These are phyloP conservation scores for Scaptomyza flava DNA, from an alignment of 2,888 invertebrate species.

Conservation along the genomic window DNA sequence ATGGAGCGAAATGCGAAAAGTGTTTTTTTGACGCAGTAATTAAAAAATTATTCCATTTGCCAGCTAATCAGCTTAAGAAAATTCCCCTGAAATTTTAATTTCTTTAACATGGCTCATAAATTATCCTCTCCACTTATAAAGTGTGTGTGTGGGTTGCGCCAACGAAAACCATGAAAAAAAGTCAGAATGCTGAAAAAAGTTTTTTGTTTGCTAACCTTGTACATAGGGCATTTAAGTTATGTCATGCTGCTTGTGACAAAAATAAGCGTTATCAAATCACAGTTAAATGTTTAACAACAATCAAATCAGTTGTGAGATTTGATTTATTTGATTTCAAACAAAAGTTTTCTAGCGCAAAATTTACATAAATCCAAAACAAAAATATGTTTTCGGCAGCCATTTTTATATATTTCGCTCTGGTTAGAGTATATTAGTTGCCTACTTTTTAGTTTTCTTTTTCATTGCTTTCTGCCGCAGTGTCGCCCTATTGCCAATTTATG, in stretches of 20 bases:
- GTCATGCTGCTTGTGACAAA: conserved; percentile 4
- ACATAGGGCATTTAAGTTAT: conserved; percentile 2
- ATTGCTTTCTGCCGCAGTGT: conserved; percentile 46
- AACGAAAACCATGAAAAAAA: conserved; percentile 50
- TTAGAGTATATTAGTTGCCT: conserved; percentile 22
- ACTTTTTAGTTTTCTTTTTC: not conserved
- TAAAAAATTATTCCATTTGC: conserved; percentile 55
- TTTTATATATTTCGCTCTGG: not conserved
- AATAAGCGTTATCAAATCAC: not conserved
- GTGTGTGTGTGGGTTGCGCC: conserved; percentile 38
- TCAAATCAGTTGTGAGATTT: not conserved
- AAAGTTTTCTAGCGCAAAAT: not conserved
- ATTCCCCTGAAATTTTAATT: conserved; percentile 51
- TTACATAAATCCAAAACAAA: not conserved
- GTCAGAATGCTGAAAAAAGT: conserved; percentile 31
- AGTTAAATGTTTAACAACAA: not conserved
- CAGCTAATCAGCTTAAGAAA: conserved; percentile 66
- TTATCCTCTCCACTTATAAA: conserved; percentile 46
- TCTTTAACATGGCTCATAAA: conserved; percentile 71
- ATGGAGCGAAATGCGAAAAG: conserved; percentile 18
- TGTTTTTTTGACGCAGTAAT: conserved; percentile 72
- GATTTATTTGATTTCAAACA: conserved; percentile 1
- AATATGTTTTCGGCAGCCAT: not conserved
- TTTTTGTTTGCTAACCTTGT: conserved; percentile 5
- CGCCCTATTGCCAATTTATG: conserved; percentile 69